A percentile compares a stretch with the other conserved stretches of the same genome.
These are phyloP conservation scores for Heliconius aoede DNA, from an alignment of 2,888 invertebrate genomes.

Conservation along the genomic window DNA sequence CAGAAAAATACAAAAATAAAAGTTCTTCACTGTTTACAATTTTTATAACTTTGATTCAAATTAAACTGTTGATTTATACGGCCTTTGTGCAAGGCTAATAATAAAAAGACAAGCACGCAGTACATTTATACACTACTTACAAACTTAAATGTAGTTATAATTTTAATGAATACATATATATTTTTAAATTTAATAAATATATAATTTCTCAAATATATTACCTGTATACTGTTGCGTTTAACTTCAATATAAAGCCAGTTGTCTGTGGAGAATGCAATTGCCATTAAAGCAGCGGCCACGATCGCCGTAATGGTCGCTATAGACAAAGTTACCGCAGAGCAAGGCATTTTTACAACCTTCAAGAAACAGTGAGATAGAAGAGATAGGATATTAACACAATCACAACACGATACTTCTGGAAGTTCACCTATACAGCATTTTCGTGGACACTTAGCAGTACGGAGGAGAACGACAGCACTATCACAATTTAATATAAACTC, in stretches of 20 bases:
- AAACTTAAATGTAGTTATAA: neutral
- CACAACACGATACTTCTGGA: slow-evolving; percentile 70
- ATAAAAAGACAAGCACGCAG: neutral
- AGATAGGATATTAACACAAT: slow-evolving; percentile 69
- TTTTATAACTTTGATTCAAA: neutral
- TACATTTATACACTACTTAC: neutral
- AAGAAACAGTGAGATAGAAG: slow-evolving; percentile 66
- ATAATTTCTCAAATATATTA: slow-evolving; percentile 65
- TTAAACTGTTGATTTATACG: neutral
- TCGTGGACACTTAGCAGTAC: slow-evolving; percentile 77
- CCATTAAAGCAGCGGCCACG: slow-evolving; percentile 95
- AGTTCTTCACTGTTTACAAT: neutral
- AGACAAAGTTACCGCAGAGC: slow-evolving; percentile 96
- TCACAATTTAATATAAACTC: slow-evolving; percentile 78
- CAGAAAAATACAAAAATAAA: neutral
- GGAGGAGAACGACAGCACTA: slow-evolving; percentile 80
- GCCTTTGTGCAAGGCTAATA: neutral
- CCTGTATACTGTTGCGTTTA: slow-evolving; percentile 93
- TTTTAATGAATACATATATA: too few relatives aligned
- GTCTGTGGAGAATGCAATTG: slow-evolving; percentile 97
- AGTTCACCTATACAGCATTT: slow-evolving; percentile 82
- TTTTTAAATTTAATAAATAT: neutral
- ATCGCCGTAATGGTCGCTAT: slow-evolving; percentile 98
- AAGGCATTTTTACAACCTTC: slow-evolving; percentile 90
- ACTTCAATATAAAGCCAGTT: slow-evolving; percentile 98